Evolutionary conservation across 2,797 vertebrate species (phyloP).

Genomic region (Pogonophryne albipinna): DNA sequence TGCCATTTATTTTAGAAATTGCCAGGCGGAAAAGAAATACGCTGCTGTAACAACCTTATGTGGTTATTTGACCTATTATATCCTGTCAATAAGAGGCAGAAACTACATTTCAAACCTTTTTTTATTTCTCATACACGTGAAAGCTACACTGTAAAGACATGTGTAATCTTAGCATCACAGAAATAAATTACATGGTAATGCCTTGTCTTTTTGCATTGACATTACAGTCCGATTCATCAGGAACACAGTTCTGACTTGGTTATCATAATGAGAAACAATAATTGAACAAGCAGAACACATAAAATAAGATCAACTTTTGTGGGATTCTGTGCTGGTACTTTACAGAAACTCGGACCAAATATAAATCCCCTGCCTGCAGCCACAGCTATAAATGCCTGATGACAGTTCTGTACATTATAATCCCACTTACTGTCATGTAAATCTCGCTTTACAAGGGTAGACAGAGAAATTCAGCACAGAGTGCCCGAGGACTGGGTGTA

Average conservation of each 20-base stretch:
- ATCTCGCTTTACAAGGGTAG: constrained; percentile 57
- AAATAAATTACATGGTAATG: neutral
- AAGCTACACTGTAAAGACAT: neutral
- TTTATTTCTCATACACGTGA: neutral
- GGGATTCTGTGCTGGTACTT: constrained; percentile 4
- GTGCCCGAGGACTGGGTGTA: constrained; percentile 42
- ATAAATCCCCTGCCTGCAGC: constrained; percentile 16
- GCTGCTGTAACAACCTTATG: neutral
- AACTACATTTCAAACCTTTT: neutral
- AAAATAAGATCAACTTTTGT: constrained; percentile 9
- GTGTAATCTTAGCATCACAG: neutral
- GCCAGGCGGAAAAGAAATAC: constrained; percentile 27
- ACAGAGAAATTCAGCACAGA: constrained; percentile 25
- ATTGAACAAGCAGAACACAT: constrained; percentile 12
- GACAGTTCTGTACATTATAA: constrained; percentile 59
- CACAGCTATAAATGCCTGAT: constrained; percentile 46
- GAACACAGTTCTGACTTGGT: constrained; percentile 3
- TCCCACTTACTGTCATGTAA: constrained; percentile 66
- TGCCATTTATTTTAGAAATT: constrained; percentile 32
- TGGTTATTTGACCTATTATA: constrained; percentile 18
- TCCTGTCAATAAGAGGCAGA: constrained; percentile 1
- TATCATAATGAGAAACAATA: constrained; percentile 8
- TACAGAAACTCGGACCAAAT: constrained; percentile 34
- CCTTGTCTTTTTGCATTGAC: constrained; percentile 8
- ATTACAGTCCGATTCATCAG: neutral